phyloP scores from a whole-genome alignment of 2,797 vertebrate genomes.

The Schizopygopsis pylzovi region DNA sequence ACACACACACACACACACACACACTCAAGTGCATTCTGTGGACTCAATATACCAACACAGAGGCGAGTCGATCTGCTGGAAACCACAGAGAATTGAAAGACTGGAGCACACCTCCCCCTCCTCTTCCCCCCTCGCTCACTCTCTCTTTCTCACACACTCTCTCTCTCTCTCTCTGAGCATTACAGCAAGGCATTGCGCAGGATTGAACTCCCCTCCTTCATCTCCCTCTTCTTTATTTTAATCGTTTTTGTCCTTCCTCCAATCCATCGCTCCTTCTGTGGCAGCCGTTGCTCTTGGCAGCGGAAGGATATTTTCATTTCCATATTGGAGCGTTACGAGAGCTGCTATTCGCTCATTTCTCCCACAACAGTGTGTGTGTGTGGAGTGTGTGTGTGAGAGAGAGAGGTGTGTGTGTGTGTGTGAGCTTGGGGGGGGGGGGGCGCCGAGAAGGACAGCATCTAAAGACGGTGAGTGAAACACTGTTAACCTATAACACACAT shows the following conservation, averaged over 20 bases:
- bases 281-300: slow-evolving; percentile 62
- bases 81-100: slow-evolving; percentile 59
- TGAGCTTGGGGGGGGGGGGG: slow-evolving; percentile 29
- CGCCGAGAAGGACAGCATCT: slow-evolving; percentile 49
- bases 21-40: slow-evolving; percentile 66
- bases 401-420: slow-evolving; percentile 42
- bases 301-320: slow-evolving; percentile 65
- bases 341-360: slow-evolving; percentile 56
- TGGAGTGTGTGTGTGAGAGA: slow-evolving; percentile 40
- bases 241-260: slow-evolving; percentile 63
- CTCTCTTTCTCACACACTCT: slow-evolving; percentile 30
- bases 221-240: slow-evolving; percentile 67
- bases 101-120: slow-evolving; percentile 40
- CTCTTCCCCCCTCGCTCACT: neutral
- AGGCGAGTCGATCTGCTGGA: slow-evolving; percentile 68
- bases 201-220: slow-evolving; percentile 63
- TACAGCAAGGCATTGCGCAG: slow-evolving; percentile 54
- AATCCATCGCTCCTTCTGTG: slow-evolving; percentile 66
- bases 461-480: slow-evolving; percentile 54
- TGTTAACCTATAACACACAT: slow-evolving; percentile 16
- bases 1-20: slow-evolving; percentile 42
- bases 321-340: slow-evolving; percentile 60
- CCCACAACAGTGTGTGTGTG: slow-evolving; percentile 39
- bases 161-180: slow-evolving; percentile 56
- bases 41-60: slow-evolving; percentile 77